Percentiles rank a stretch among this genome's conserved stretches.
These are phyloP conservation scores for Drosophila ezoana DNA, from an alignment of 2,888 invertebrate genomes.

Conservation along the genomic window DNA sequence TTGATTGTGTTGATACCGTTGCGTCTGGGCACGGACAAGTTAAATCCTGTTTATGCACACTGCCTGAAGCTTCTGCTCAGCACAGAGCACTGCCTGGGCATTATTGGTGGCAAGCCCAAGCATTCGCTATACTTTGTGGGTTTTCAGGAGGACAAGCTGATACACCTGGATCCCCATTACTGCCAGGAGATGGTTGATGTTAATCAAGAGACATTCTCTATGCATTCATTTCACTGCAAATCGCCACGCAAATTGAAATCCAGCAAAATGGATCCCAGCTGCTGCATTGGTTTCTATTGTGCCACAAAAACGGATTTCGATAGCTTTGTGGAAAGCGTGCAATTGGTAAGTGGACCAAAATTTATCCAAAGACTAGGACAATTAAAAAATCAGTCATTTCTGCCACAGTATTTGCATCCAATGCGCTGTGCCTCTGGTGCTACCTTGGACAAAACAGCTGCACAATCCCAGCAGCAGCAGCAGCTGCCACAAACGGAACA, in stretches of 20 bases:
- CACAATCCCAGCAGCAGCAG: slow-evolving; percentile 43
- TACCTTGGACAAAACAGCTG: slow-evolving; percentile 62
- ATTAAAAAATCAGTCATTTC: background rate
- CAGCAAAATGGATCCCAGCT: slow-evolving; percentile 95
- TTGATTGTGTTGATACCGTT: slow-evolving; percentile 93
- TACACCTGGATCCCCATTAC: slow-evolving; percentile 97
- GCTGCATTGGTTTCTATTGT: slow-evolving; percentile 96
- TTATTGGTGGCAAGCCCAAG: slow-evolving; percentile 96
- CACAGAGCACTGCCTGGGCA: slow-evolving; percentile 93
- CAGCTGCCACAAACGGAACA: slow-evolving; percentile 54
- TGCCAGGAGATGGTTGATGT: slow-evolving; percentile 96
- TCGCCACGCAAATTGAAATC: slow-evolving; percentile 94
- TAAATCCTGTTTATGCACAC: slow-evolving; percentile 93
- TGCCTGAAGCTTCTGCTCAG: slow-evolving; percentile 93
- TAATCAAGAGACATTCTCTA: slow-evolving; percentile 91
- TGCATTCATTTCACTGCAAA: slow-evolving; percentile 93
- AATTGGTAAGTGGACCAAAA: slow-evolving; percentile 85
- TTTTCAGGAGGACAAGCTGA: slow-evolving; percentile 95
- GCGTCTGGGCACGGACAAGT: slow-evolving; percentile 93
- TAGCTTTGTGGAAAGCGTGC: slow-evolving; percentile 89
- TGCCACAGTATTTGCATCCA: slow-evolving; percentile 86
- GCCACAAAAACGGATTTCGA: slow-evolving; percentile 91
- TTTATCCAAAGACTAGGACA: background rate
- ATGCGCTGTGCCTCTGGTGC: slow-evolving; percentile 82
- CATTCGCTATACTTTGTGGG: slow-evolving; percentile 97